Evolutionary conservation across 2,888 invertebrate species (phyloP), one percentile per base, ranked within the genome.

Genomic region (Cylloceria caligata): DNA sequence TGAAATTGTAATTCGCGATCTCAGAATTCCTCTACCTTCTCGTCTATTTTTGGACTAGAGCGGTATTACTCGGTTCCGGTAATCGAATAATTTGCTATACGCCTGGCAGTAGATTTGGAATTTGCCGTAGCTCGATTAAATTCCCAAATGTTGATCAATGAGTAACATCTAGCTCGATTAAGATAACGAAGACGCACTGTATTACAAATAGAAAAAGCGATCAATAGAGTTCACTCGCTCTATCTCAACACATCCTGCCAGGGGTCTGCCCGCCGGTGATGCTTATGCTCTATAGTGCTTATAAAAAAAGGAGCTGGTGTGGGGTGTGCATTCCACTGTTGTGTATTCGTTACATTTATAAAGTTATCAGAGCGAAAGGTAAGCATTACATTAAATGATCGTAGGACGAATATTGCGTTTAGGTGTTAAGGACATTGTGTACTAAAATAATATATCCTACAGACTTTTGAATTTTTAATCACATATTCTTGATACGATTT

Each of bases 211-310:
- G 24, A 13, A 24, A n/a, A 21, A 24, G 7, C 65, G 65, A 65
- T 65, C 65, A 45, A 65, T 47, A 47, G 65, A 16, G 27, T 30
- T 65, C 65, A 11, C 6, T 9, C 30, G 27, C 9, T 19, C 36
- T 36, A 62, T 62, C 62, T 34, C 16, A 13, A 45, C 42, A 45
- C n/a, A 45, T 45, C 16, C 42, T 45, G 16, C 3, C 42, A 45
- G 45, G 45, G 5, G 16, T 45, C 45, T 45, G n/a, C n/a, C n/a
- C 3, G n/a, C 16, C 5, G n/a, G 45, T 16, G 45, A 45, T 45
- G n/a, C n/a, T 5, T 45, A 45, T n/a, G 45, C 45, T 45, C 16
- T 45, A 13, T 16, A 45, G 5, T 3, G 5, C 16, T 45, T 45
- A 16, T 45, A 45, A 30, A 45, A 42, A 45, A 45, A n/a, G 30